These are phyloP conservation scores for Phylloscopus trochilus DNA, from an alignment of 2,113 vertebrate genomes.

Conservation along the genomic window DNA sequence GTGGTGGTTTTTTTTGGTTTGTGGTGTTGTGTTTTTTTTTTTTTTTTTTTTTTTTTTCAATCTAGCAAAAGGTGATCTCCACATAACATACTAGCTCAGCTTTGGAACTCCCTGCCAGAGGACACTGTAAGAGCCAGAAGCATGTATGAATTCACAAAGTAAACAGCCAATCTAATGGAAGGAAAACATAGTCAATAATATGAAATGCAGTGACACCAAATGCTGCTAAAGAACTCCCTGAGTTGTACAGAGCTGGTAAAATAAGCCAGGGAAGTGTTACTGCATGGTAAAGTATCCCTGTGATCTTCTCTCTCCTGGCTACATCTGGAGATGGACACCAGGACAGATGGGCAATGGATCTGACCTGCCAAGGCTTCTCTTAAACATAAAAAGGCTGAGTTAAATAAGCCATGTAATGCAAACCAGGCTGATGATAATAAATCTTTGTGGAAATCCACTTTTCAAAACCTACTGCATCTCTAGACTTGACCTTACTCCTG, in stretches of 20 bases:
- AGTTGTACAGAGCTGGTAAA: neutral
- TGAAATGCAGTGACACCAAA: neutral
- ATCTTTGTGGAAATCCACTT: neutral
- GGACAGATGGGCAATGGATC: neutral
- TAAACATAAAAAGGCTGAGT: neutral
- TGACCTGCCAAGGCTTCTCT: neutral
- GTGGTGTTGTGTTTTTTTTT: too few relatives aligned
- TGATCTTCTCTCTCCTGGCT: neutral
- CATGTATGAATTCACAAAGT: neutral
- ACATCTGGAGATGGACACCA: neutral
- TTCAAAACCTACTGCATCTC: neutral
- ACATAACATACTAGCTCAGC: neutral
- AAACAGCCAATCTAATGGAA: neutral
- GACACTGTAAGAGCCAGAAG: neutral
- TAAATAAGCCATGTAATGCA: neutral
- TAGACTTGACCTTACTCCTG: neutral
- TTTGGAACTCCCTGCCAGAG: neutral
- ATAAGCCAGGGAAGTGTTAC: neutral
- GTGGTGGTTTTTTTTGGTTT: too few relatives aligned
- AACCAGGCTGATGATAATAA: neutral
- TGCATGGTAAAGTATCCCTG: neutral
- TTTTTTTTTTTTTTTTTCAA: neutral
- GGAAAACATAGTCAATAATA: neutral
- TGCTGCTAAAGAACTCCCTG: neutral
- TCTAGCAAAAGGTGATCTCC: neutral